Conservation (phyloP, 2,797 vertebrate genomes). For the Epinephelus malabaricus region DNA sequence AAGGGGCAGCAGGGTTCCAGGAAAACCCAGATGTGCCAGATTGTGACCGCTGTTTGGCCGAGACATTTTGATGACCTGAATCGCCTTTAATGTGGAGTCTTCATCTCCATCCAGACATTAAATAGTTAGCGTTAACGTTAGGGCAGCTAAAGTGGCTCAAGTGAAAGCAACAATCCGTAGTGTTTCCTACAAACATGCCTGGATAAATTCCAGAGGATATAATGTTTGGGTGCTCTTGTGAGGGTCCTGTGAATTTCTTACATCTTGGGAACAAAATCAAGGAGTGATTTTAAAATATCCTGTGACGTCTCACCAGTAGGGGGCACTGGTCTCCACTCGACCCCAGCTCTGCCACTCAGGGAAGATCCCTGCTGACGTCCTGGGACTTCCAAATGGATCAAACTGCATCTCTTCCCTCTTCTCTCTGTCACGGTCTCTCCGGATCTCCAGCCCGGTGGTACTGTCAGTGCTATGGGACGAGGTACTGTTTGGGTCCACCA, state of each 20-base stretch:
- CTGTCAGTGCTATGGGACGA: constrained; percentile 61
- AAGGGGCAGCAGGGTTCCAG: not conserved
- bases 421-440: not conserved
- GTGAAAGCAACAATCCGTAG: not conserved
- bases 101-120: not conserved
- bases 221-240: constrained; percentile 1
- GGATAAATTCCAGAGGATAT: not conserved
- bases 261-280: constrained; percentile 8
- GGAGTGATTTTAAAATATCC: constrained; percentile 10
- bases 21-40: not conserved
- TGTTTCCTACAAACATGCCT: not conserved
- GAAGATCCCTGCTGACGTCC: constrained; percentile 88
- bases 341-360: constrained; percentile 93
- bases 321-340: constrained; percentile 81
- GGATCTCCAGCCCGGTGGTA: constrained; percentile 63
- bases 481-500: constrained; percentile 84
- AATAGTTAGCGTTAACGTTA: not conserved
- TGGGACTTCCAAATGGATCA: constrained; percentile 90
- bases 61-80: not conserved
- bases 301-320: constrained; percentile 89
- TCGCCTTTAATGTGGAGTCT: no score
- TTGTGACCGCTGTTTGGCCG: no score
- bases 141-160: constrained; percentile 11
- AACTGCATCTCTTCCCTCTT: constrained; percentile 78
- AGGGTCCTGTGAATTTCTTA: constrained; percentile 12